These are phyloP conservation scores for Stegophylla sp. DNA, from an alignment of 2,888 invertebrate genomes.

Conservation along the genomic window DNA sequence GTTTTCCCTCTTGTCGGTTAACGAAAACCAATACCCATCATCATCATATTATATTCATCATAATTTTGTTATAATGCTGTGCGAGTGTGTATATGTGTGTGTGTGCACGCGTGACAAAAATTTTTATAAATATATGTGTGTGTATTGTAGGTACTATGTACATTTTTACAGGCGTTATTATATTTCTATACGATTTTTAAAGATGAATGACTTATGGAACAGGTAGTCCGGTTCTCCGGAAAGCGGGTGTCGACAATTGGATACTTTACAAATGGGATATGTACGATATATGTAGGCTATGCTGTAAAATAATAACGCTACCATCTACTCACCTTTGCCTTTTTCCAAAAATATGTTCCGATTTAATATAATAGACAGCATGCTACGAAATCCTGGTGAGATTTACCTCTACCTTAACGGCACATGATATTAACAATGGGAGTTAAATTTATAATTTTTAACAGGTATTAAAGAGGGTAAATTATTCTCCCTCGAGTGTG, in stretches of 20 bases:
- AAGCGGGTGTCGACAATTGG: neutral
- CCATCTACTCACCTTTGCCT: neutral
- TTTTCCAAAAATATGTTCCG: too few relatives aligned
- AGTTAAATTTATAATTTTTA: too few relatives aligned
- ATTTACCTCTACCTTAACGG: too few relatives aligned
- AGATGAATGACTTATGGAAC: neutral
- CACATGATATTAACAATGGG: too few relatives aligned
- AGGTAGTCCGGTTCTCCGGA: constrained; percentile 8
- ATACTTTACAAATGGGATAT: neutral
- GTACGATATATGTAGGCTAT: too few relatives aligned
- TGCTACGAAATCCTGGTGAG: neutral
- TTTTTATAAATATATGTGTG: neutral
- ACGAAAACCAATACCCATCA: constrained; percentile 7
- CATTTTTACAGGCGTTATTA: neutral
- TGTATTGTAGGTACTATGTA: too few relatives aligned
- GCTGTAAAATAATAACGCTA: neutral
- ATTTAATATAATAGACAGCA: too few relatives aligned
- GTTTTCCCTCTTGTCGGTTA: constrained; percentile 35
- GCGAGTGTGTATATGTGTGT: neutral
- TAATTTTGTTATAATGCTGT: neutral
- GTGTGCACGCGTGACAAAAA: neutral
- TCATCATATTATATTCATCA: neutral
- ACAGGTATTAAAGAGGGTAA: too few relatives aligned
- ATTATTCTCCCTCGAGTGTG: too few relatives aligned
- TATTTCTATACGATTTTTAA: constrained; percentile 8